Percentiles rank a stretch among this genome's conserved stretches.
phyloP scores from a whole-genome alignment of 2,888 invertebrate genomes.

The Cosmia pyralina region DNA sequence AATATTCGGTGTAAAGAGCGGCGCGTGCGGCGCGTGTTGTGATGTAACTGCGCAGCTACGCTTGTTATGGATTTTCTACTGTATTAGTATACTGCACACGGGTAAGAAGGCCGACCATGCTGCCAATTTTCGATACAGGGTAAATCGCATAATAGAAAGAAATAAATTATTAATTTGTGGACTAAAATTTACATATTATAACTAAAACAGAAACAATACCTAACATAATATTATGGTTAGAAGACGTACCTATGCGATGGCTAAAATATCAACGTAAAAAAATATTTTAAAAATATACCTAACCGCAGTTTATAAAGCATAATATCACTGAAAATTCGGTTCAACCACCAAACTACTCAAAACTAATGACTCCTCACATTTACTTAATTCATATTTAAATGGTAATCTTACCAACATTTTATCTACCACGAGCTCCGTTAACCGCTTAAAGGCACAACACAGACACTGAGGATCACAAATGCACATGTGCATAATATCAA shows the following conservation, averaged over 20 bases:
- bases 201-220: too few species aligned
- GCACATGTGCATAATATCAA: conserved; percentile 50
- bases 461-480: conserved; percentile 27
- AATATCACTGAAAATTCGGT: conserved; percentile 2
- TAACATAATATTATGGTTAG: too few species aligned
- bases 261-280: not conserved
- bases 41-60: conserved; percentile 79
- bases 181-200: too few species aligned
- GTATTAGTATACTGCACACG: conserved; percentile 39
- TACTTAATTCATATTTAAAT: conserved; percentile 28
- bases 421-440: conserved; percentile 31
- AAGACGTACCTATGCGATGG: not conserved
- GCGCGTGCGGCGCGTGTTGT: conserved; percentile 82
- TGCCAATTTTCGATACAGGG: conserved; percentile 31
- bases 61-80: conserved; percentile 67
- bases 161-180: not conserved
- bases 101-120: not conserved
- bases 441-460: conserved; percentile 28
- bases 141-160: not conserved
- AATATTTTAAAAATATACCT: not conserved
- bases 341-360: not conserved
- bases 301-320: not conserved
- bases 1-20: conserved; percentile 66
- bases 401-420: conserved; percentile 36
- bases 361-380: conserved; percentile 30